phyloP scores from a whole-genome alignment of 2,888 invertebrate genomes.

The Parnassius smintheus region DNA sequence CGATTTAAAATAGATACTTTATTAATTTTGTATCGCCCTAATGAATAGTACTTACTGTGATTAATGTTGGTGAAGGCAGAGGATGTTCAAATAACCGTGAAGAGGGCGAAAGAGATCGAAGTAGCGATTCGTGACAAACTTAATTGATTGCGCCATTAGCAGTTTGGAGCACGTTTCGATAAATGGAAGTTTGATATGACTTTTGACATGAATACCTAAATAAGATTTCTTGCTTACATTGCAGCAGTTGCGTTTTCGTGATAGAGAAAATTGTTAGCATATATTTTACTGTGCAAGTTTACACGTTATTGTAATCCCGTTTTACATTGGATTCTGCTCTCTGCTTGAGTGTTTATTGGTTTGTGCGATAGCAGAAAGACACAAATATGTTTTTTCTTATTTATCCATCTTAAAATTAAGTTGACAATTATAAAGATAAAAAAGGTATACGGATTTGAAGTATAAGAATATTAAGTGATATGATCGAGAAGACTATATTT shows the following conservation, averaged over 20 bases:
- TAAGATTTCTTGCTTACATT: not conserved
- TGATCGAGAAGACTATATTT: too few relatives aligned
- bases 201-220: slow-evolving; percentile 3
- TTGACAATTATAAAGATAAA: too few relatives aligned
- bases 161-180: slow-evolving; percentile 7
- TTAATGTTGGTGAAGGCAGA: slow-evolving; percentile 8
- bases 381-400: too few relatives aligned
- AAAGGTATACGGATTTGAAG: too few relatives aligned
- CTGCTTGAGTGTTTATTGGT: not conserved
- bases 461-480: too few relatives aligned
- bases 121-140: slow-evolving; percentile 21
- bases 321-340: not conserved
- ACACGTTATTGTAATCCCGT: not conserved
- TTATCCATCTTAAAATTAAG: too few relatives aligned
- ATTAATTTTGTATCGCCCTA: slow-evolving; percentile 3
- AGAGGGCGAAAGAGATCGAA: slow-evolving; percentile 19
- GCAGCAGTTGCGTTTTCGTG: not conserved
- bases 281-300: not conserved
- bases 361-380: too few relatives aligned
- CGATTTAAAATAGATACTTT: not conserved
- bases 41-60: slow-evolving; percentile 19
- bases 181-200: not conserved
- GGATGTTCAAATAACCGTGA: slow-evolving; percentile 23
- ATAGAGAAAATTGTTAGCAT: not conserved
- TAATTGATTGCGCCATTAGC: slow-evolving; percentile 21